Evolutionary conservation across 1,140 invertebrate genomes (phyloP).

Genomic region (Eueides isabella): DNA sequence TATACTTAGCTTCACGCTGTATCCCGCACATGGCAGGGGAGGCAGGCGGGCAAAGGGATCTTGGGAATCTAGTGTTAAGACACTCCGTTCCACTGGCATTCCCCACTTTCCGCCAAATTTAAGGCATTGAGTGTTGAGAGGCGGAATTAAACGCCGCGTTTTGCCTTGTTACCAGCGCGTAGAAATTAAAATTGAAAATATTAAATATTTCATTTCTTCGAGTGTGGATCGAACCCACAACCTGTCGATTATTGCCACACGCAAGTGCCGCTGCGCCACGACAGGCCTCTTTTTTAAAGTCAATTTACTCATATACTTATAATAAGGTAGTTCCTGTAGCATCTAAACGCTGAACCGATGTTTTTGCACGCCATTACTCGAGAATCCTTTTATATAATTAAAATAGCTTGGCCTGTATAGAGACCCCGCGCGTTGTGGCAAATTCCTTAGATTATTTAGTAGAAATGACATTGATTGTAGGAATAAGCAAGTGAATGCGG

Average conservation of each 20-base stretch:
- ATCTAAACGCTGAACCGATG: neutral
- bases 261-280: neutral
- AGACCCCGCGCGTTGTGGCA: constrained; percentile 7
- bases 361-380: neutral
- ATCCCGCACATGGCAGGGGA: too few species aligned
- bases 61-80: too few species aligned
- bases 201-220: neutral
- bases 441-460: neutral
- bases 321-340: constrained; percentile 2
- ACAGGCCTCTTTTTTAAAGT: neutral
- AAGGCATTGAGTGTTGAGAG: too few species aligned
- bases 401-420: constrained; percentile 3
- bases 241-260: neutral
- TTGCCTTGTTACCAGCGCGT: too few species aligned
- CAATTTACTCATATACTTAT: neutral
- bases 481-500: neutral
- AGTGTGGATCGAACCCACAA: neutral
- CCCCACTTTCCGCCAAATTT: too few species aligned
- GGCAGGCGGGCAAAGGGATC: too few species aligned
- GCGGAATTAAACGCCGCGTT: too few species aligned
- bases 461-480: neutral
- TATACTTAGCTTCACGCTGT: too few species aligned
- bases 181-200: neutral
- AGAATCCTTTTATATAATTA: constrained; percentile 1
- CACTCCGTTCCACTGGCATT: too few species aligned